phyloP scores from a whole-genome alignment of 1,140 invertebrate species.

The Zaprionus lachaisei region DNA sequence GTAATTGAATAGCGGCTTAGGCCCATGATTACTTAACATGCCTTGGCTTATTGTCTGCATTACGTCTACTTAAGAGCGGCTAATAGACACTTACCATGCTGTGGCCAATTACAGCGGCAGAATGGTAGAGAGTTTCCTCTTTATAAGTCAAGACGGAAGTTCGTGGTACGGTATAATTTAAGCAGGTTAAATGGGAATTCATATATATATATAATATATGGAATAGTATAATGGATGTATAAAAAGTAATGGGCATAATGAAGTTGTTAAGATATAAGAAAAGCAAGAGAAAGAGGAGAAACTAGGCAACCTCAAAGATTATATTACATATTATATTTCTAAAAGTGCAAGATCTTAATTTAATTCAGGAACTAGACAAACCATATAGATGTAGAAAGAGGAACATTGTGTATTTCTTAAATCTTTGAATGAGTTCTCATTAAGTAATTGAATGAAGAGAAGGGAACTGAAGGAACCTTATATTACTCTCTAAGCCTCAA shows the following conservation, averaged over 20 bases:
- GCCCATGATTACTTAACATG: constrained; percentile 11
- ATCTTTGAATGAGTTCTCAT: no score
- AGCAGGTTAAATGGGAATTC: no score
- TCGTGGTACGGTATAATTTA: not conserved
- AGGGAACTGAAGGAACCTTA: no score
- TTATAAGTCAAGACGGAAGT: not conserved
- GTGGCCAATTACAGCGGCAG: constrained; percentile 17
- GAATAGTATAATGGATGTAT: not conserved
- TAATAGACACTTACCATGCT: not conserved
- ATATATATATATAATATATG: not conserved
- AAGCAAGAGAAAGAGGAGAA: not conserved
- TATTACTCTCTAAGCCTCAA: no score
- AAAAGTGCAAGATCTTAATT: no score
- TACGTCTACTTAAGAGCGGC: constrained; percentile 25
- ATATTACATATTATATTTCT: no score
- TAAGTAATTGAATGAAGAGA: no score
- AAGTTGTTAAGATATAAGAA: not conserved
- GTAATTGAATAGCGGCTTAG: constrained; percentile 44
- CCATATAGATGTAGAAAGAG: no score
- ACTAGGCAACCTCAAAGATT: not conserved
- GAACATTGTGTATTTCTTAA: no score
- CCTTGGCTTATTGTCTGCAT: constrained; percentile 26
- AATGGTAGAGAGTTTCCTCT: not conserved
- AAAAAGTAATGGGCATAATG: not conserved
- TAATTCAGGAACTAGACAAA: no score